phyloP scores from a whole-genome alignment of 2,113 vertebrate species.

The Lynx canadensis region DNA sequence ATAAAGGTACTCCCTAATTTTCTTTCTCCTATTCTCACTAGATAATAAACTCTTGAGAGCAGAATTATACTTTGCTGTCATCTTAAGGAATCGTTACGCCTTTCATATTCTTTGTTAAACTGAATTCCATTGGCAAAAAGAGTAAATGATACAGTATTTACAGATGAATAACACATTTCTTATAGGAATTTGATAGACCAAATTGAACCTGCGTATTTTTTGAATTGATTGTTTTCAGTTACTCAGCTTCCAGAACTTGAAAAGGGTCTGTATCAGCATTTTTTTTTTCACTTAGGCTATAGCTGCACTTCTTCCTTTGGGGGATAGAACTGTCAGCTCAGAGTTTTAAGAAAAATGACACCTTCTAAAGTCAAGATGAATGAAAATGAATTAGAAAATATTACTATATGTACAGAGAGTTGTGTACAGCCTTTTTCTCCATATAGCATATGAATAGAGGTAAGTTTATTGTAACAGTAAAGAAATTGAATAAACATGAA shows the following conservation, averaged over 20 bases:
- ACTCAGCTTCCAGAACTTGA: background rate
- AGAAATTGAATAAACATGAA: background rate
- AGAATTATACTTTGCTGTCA: background rate
- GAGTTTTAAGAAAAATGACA: constrained; percentile 42
- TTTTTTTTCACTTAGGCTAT: background rate
- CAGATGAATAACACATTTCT: background rate
- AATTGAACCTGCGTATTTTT: background rate
- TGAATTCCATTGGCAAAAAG: constrained; percentile 1
- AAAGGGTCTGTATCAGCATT: background rate
- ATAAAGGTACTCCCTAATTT: background rate
- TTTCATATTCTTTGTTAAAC: constrained; percentile 26
- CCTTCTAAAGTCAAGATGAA: constrained; percentile 28
- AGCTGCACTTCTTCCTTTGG: background rate
- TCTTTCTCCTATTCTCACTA: background rate
- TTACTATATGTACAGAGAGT: constrained; percentile 17
- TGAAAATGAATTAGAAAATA: constrained; percentile 49
- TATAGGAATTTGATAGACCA: background rate
- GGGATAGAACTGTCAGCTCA: background rate
- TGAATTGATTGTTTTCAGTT: background rate
- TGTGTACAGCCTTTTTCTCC: background rate
- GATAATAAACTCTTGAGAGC: background rate
- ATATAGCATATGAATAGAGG: background rate
- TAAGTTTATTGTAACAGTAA: background rate
- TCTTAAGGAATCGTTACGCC: background rate
- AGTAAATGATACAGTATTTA: background rate